phyloP scores from a whole-genome alignment of 2,113 vertebrate genomes.

The Tylochromis polylepis region DNA sequence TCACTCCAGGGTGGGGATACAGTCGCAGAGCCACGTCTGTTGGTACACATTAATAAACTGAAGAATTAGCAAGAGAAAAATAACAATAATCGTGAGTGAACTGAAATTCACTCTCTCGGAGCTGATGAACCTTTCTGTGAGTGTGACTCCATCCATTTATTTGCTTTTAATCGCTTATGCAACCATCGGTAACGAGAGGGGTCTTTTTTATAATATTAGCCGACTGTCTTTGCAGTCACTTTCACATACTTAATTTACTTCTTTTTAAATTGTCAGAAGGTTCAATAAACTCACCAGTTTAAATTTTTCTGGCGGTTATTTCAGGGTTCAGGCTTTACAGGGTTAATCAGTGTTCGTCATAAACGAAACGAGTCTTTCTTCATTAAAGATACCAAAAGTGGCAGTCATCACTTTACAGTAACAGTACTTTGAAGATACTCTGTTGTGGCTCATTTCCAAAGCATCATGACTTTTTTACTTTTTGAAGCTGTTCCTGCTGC shows the following conservation, averaged over 20 bases:
- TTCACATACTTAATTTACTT: neutral
- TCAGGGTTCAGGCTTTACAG: neutral
- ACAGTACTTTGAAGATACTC: neutral
- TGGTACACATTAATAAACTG: fast-evolving
- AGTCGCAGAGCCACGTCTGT: neutral
- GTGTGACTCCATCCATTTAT: neutral
- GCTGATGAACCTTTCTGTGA: neutral
- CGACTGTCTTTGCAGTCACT: neutral
- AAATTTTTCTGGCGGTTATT: neutral
- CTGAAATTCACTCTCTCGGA: neutral
- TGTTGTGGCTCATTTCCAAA: neutral
- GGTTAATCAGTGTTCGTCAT: neutral
- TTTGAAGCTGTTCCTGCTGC: neutral
- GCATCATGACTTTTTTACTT: neutral
- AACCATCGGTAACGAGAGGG: neutral
- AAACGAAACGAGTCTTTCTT: neutral
- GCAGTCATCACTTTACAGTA: neutral
- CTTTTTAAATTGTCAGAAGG: neutral
- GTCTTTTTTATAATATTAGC: neutral
- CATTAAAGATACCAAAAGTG: neutral
- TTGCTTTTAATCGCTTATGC: neutral
- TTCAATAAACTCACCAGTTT: neutral
- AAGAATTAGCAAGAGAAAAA: neutral
- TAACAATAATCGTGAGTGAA: neutral
- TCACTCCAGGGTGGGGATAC: neutral